Percentiles rank a stretch among this genome's conserved stretches.
These are phyloP conservation scores for Agrochola lychnidis DNA, from an alignment of 2,888 invertebrate species.

Conservation along the genomic window DNA sequence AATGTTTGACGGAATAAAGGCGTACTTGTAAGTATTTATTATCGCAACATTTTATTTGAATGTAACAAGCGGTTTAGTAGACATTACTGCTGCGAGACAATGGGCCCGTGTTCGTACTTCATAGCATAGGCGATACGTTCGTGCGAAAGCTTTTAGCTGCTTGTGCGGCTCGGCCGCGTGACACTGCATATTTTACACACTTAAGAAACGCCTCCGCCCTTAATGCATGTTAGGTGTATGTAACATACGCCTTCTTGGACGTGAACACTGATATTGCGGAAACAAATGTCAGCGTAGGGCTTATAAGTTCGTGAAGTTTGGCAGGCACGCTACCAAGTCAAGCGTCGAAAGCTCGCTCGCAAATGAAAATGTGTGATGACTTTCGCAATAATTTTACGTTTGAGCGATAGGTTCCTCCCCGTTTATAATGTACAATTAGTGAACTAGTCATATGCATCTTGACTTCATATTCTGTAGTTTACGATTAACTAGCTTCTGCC, in stretches of 20 bases:
- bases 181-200: conserved; percentile 67
- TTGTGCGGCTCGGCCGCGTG: conserved; percentile 60
- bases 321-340: conserved; percentile 27
- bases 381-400: conserved; percentile 2
- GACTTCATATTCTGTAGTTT: neutral
- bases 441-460: neutral
- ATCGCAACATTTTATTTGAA: conserved; percentile 55
- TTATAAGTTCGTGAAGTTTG: conserved; percentile 40
- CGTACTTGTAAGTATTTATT: conserved; percentile 55
- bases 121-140: conserved; percentile 36
- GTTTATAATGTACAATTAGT: neutral
- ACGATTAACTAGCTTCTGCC: too few species aligned
- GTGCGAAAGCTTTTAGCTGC: conserved; percentile 61
- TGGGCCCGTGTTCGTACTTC: conserved; percentile 45
- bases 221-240: conserved; percentile 50
- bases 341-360: conserved; percentile 5
- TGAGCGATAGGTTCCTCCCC: neutral
- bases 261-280: conserved; percentile 60
- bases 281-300: conserved; percentile 37
- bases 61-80: conserved; percentile 46
- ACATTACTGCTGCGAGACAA: conserved; percentile 57
- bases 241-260: conserved; percentile 54
- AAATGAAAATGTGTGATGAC: neutral
- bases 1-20: conserved; percentile 58
- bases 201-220: conserved; percentile 63